phyloP scores from a whole-genome alignment of 2,888 invertebrate species.

The Oithona nana region DNA sequence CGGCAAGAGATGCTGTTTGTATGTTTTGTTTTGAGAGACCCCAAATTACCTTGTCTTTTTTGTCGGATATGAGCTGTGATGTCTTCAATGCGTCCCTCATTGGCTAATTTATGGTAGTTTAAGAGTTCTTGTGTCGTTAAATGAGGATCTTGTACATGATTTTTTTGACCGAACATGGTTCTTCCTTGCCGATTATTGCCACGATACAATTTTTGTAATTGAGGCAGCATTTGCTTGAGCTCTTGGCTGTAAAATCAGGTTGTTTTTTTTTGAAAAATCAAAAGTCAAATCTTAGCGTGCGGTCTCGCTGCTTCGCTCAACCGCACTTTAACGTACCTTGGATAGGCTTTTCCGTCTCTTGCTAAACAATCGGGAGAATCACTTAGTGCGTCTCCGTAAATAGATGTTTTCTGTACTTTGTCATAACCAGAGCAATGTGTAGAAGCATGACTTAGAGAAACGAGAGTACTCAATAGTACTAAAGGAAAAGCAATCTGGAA shows the following conservation, averaged over 20 bases:
- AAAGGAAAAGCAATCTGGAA: too few relatives aligned
- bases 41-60: not conserved
- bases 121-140: not conserved
- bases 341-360: not conserved
- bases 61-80: not conserved
- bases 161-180: not conserved
- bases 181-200: not conserved
- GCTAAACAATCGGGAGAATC: not conserved
- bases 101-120: not conserved
- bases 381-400: not conserved
- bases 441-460: too few relatives aligned
- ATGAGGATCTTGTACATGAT: not conserved
- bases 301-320: too few relatives aligned
- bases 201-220: not conserved
- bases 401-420: not conserved
- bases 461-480: too few relatives aligned
- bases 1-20: too few relatives aligned
- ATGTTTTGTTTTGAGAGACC: not conserved
- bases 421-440: not conserved
- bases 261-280: not conserved
- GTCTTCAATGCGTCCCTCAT: not conserved
- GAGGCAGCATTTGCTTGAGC: not conserved
- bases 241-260: not conserved
- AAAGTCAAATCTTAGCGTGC: too few relatives aligned
- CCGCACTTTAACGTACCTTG: too few relatives aligned